Percentiles rank a stretch among this genome's conserved stretches.
phyloP scores from a whole-genome alignment of 2,888 invertebrate species.

The Lissonota sp. region DNA sequence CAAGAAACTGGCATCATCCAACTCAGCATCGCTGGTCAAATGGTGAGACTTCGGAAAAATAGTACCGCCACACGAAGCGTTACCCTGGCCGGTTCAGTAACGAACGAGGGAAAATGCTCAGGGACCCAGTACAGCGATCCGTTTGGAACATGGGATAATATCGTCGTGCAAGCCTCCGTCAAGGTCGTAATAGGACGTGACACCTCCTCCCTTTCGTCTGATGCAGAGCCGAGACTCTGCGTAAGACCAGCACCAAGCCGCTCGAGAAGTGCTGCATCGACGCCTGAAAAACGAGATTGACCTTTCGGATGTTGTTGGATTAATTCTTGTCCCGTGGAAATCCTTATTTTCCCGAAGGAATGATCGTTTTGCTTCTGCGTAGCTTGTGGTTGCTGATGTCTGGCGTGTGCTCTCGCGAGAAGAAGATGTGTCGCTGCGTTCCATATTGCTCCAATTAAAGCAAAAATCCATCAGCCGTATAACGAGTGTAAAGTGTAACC shows the following conservation, averaged over 20 bases:
- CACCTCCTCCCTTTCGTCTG: constrained; percentile 44
- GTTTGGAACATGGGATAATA: constrained; percentile 44
- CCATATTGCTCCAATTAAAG: constrained; percentile 48
- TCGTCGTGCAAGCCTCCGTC: constrained; percentile 34
- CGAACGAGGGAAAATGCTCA: constrained; percentile 50
- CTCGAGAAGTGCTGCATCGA: constrained; percentile 23
- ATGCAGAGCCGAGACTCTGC: constrained; percentile 28
- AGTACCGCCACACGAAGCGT: constrained; percentile 36
- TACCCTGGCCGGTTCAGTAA: constrained; percentile 23
- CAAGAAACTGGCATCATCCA: constrained; percentile 37
- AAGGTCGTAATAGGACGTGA: constrained; percentile 37
- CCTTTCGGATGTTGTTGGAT: background rate
- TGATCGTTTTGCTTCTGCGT: background rate
- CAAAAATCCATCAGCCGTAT: constrained; percentile 50
- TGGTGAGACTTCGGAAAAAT: constrained; percentile 28
- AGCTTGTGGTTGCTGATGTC: too few relatives aligned
- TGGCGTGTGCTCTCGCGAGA: constrained; percentile 5
- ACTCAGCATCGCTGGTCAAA: background rate
- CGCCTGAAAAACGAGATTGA: background rate
- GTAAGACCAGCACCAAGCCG: constrained; percentile 19
- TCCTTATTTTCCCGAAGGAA: background rate
- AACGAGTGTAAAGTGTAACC: constrained; percentile 44
- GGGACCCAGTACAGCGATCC: constrained; percentile 59
- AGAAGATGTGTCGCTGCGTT: constrained; percentile 34
- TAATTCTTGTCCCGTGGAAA: background rate